These are phyloP conservation scores for Chrysoperla carnea DNA, from an alignment of 1,140 invertebrate species.

Conservation along the genomic window DNA sequence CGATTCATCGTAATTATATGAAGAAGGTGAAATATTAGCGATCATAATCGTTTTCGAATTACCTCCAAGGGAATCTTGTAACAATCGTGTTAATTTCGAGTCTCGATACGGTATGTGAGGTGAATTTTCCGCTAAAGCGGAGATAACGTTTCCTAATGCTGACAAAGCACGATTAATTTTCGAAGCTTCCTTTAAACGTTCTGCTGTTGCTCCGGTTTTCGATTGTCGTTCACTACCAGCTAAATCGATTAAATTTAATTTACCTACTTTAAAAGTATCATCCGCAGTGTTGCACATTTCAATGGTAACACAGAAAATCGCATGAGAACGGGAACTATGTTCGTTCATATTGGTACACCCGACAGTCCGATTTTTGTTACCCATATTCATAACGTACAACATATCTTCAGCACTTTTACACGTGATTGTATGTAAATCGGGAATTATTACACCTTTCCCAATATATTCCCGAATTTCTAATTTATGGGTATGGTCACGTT, in stretches of 20 bases:
- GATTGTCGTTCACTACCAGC: slow-evolving; percentile 78
- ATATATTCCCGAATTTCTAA: slow-evolving; percentile 50
- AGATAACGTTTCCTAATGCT: slow-evolving; percentile 88
- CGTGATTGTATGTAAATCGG: slow-evolving; percentile 75
- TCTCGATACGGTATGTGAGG: slow-evolving; percentile 85
- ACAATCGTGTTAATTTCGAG: slow-evolving; percentile 79
- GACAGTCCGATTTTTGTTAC: slow-evolving; percentile 76
- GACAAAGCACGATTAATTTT: slow-evolving; percentile 92
- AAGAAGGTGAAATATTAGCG: slow-evolving; percentile 89
- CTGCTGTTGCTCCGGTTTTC: slow-evolving; percentile 78
- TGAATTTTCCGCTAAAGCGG: slow-evolving; percentile 76
- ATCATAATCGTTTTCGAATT: slow-evolving; percentile 97
- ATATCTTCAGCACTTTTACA: slow-evolving; percentile 87
- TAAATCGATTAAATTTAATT: slow-evolving; percentile 56
- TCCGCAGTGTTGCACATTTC: slow-evolving; percentile 76
- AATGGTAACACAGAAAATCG: slow-evolving; percentile 95
- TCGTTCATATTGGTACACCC: slow-evolving; percentile 99
- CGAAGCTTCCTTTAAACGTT: slow-evolving; percentile 84
- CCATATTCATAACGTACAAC: slow-evolving; percentile 72
- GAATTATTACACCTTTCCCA: slow-evolving; percentile 79
- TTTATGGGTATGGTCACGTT: slow-evolving; percentile 54
- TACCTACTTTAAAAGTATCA: slow-evolving; percentile 47
- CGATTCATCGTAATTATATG: slow-evolving; percentile 91
- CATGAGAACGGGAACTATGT: slow-evolving; percentile 93
- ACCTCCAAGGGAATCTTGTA: slow-evolving; percentile 88